Conservation (phyloP, 2,797 vertebrate species). For the Tragopan temminckii region DNA sequence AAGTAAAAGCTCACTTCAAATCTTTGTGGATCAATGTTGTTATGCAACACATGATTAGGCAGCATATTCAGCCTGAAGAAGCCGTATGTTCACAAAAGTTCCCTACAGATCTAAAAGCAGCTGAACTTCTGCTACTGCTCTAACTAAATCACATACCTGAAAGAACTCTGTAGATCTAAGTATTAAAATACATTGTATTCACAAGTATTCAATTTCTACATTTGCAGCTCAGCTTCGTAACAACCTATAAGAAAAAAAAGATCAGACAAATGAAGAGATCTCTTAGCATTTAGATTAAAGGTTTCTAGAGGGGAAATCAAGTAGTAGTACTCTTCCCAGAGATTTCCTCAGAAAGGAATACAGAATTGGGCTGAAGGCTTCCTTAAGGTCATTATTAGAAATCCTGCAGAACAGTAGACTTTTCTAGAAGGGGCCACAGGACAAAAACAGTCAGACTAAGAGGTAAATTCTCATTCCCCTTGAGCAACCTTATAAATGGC, state of each 20-base stretch:
- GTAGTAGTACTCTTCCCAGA: neutral
- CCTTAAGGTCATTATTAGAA: neutral
- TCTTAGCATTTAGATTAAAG: neutral
- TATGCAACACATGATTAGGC: neutral
- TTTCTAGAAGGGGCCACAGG: neutral
- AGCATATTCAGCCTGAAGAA: slow-evolving; percentile 42
- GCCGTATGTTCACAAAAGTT: neutral
- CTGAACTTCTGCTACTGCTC: neutral
- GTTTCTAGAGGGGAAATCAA: neutral
- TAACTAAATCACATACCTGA: slow-evolving; percentile 5
- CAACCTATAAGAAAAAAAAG: neutral
- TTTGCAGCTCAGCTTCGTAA: neutral
- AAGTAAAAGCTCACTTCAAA: neutral
- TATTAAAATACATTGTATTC: neutral
- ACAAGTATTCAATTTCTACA: neutral
- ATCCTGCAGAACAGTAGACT: neutral
- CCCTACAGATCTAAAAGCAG: slow-evolving; percentile 32
- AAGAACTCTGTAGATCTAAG: neutral
- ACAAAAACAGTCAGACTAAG: neutral
- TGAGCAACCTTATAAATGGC: neutral
- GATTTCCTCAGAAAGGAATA: neutral
- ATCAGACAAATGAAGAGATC: neutral
- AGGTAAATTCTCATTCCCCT: neutral
- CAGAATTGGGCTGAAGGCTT: neutral
- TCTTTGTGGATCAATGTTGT: neutral